phyloP scores from a whole-genome alignment of 2,113 vertebrate species.

The Sceloporus undulatus region DNA sequence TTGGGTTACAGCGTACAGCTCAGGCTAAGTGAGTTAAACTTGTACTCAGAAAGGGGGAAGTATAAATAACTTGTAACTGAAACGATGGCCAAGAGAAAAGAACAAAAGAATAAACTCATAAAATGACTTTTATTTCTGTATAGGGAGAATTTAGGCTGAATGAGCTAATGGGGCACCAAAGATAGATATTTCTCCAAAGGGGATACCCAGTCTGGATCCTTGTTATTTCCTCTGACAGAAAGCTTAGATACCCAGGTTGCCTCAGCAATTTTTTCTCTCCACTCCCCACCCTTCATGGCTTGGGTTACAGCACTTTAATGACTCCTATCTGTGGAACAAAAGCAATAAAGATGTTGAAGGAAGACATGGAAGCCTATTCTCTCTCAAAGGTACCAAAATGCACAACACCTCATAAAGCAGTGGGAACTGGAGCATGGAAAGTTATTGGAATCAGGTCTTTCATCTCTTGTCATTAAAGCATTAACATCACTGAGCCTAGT shows the following conservation, averaged over 20 bases:
- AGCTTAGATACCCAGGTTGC: conserved; percentile 35
- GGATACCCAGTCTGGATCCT: neutral
- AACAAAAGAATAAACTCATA: neutral
- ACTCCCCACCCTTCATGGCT: neutral
- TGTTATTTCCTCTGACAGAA: conserved; percentile 14
- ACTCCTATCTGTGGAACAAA: conserved; percentile 67
- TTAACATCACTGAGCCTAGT: conserved; percentile 68
- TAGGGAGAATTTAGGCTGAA: neutral
- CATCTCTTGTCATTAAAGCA: conserved; percentile 80
- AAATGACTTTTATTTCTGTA: neutral
- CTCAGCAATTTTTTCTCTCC: neutral
- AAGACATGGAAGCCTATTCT: conserved; percentile 66
- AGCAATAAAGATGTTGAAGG: conserved; percentile 70
- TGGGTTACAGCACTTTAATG: conserved; percentile 61
- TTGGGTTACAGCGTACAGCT: too few relatives aligned
- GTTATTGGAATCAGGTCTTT: conserved; percentile 76
- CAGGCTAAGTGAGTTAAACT: neutral
- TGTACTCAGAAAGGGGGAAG: neutral
- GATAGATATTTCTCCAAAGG: neutral
- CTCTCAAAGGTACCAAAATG: conserved; percentile 73
- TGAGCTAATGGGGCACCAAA: neutral
- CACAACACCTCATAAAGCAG: conserved; percentile 80
- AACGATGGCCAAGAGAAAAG: neutral
- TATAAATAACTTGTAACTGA: neutral
- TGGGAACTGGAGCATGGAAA: conserved; percentile 64